These are phyloP conservation scores for Bhutanitis thaidina DNA, from an alignment of 2,888 invertebrate genomes.

Conservation along the genomic window DNA sequence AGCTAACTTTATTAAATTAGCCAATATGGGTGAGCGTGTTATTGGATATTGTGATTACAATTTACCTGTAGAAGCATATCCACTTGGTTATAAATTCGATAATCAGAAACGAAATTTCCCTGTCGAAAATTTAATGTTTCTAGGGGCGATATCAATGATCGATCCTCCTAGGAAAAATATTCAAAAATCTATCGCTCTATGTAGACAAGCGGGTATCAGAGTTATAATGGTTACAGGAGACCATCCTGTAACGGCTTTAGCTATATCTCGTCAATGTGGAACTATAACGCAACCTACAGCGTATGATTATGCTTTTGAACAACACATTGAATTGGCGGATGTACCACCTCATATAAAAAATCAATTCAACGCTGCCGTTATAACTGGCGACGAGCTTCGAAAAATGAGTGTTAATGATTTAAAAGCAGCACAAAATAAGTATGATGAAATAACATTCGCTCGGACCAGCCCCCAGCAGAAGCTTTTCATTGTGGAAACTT, in stretches of 20 bases:
- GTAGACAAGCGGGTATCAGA: constrained; percentile 85
- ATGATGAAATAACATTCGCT: constrained; percentile 87
- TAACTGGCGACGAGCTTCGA: constrained; percentile 77
- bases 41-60: constrained; percentile 88
- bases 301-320: constrained; percentile 84
- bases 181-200: constrained; percentile 83
- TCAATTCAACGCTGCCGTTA: constrained; percentile 58
- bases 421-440: constrained; percentile 78
- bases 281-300: constrained; percentile 83
- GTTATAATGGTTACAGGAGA: constrained; percentile 87
- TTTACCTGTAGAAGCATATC: constrained; percentile 75
- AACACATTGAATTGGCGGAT: constrained; percentile 74
- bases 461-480: constrained; percentile 86
- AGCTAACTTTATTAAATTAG: constrained; percentile 86
- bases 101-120: constrained; percentile 84
- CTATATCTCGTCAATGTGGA: constrained; percentile 84
- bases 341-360: constrained; percentile 69
- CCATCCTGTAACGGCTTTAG: constrained; percentile 86
- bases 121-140: constrained; percentile 74
- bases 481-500: constrained; percentile 86
- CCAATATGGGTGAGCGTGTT: constrained; percentile 92
- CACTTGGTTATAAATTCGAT: constrained; percentile 78
- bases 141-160: constrained; percentile 85
- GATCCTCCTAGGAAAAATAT: constrained; percentile 85
- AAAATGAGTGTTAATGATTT: constrained; percentile 77